phyloP scores from a whole-genome alignment of 2,113 vertebrate genomes.

The Edolisoma coerulescens region DNA sequence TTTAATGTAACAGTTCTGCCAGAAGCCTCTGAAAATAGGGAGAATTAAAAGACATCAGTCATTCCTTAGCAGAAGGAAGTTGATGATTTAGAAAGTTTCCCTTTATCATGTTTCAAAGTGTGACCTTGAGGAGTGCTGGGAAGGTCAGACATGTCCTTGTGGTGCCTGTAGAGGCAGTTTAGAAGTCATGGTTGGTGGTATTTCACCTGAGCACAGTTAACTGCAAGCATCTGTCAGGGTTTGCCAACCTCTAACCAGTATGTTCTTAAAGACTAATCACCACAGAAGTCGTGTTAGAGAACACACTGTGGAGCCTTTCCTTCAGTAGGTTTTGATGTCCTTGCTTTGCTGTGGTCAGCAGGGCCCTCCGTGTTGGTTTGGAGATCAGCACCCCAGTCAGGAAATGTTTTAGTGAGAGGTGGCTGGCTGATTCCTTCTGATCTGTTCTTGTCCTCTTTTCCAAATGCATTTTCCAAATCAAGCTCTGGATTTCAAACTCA shows the following conservation, averaged over 20 bases:
- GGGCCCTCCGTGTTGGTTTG: not conserved
- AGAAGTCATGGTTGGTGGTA: not conserved
- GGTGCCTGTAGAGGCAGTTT: not conserved
- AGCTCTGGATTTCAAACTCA: not conserved
- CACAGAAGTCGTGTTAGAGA: not conserved
- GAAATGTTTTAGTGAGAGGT: not conserved
- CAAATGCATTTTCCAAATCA: not conserved
- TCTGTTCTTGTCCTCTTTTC: not conserved
- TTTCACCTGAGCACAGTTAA: not conserved
- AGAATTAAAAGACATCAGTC: not conserved
- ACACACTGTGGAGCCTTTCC: not conserved
- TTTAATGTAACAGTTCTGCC: slow-evolving; percentile 54
- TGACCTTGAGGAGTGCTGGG: not conserved
- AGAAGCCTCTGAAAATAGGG: slow-evolving; percentile 23
- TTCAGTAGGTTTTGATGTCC: not conserved
- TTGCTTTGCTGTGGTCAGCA: not conserved
- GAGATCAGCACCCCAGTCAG: not conserved
- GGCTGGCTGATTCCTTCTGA: not conserved
- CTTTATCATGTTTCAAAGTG: not conserved
- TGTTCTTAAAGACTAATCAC: not conserved
- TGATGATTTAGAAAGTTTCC: not conserved
- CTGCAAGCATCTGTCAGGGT: not conserved
- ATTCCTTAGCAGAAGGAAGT: not conserved
- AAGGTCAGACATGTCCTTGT: not conserved
- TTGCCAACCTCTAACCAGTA: not conserved